Evolutionary conservation across 1,140 invertebrate genomes (phyloP).

Genomic region (Sitobion miscanthi): DNA sequence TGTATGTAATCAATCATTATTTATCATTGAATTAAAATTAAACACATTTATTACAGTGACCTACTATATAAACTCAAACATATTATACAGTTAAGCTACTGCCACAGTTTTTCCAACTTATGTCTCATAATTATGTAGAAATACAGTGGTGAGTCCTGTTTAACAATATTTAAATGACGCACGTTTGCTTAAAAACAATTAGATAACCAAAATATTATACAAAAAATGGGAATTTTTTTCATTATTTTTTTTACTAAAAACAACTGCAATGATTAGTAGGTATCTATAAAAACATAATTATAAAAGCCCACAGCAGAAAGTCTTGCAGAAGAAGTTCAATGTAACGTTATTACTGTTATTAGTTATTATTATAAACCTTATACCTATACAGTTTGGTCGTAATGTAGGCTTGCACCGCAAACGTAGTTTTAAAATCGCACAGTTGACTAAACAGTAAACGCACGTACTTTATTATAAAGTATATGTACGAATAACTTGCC

Average conservation of each 20-base stretch:
- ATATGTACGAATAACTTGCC: not conserved
- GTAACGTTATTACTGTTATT: not conserved
- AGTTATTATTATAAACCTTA: not conserved
- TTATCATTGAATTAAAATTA: not conserved
- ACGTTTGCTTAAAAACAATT: not conserved
- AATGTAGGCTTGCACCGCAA: not conserved
- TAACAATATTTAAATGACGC: not conserved
- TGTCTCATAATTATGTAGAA: not conserved
- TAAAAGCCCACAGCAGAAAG: not conserved
- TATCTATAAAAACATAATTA: not conserved
- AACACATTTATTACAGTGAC: not conserved
- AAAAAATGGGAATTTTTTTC: not conserved
- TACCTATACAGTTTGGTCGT: not conserved
- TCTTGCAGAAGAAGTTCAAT: not conserved
- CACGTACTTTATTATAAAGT: not conserved
- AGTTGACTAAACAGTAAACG: constrained; percentile 23
- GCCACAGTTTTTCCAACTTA: not conserved
- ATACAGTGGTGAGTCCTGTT: not conserved
- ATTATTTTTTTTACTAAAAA: not conserved
- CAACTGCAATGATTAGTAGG: not conserved
- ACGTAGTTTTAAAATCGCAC: not conserved
- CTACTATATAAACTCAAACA: not conserved
- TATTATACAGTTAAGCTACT: not conserved
- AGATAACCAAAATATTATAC: not conserved
- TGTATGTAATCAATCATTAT: not conserved